Conservation (phyloP, 2,797 vertebrate species). For the Mareca strepera region DNA sequence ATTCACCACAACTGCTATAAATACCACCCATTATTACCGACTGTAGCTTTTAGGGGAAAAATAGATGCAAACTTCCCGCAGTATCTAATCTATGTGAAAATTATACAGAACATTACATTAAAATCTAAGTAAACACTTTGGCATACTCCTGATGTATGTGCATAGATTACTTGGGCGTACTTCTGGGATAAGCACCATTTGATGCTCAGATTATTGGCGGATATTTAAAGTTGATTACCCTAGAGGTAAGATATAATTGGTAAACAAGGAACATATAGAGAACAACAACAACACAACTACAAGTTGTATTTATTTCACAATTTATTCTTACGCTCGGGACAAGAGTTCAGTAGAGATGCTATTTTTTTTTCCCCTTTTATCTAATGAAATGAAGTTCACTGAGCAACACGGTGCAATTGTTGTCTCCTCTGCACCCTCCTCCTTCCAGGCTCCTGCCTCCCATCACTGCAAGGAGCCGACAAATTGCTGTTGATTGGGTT, state of each 20-base stretch:
- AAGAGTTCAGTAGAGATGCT: neutral
- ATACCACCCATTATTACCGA: slow-evolving; percentile 42
- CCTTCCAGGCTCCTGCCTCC: neutral
- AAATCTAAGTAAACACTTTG: slow-evolving; percentile 46
- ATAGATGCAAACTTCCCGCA: slow-evolving; percentile 34
- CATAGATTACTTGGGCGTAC: slow-evolving; percentile 48
- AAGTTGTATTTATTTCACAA: neutral
- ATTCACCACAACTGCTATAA: slow-evolving; percentile 62
- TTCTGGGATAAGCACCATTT: slow-evolving; percentile 38
- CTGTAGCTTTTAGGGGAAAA: slow-evolving; percentile 37
- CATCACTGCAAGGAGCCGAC: accelerated
- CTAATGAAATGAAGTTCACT: neutral
- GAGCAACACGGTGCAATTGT: accelerated
- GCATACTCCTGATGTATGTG: slow-evolving; percentile 46
- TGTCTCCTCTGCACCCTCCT: neutral
- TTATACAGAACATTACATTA: slow-evolving; percentile 59
- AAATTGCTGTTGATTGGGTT: neutral
- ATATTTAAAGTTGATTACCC: slow-evolving; percentile 68
- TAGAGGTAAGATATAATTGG: slow-evolving; percentile 59
- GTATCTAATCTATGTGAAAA: slow-evolving; percentile 53
- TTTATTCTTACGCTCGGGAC: neutral
- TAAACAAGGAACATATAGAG: slow-evolving; percentile 57
- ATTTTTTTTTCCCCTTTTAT: neutral
- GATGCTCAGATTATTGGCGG: slow-evolving; percentile 38
- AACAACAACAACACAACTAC: slow-evolving; percentile 41